These are phyloP conservation scores for Ceratitis capitata DNA, from an alignment of 1,140 invertebrate genomes.

Conservation along the genomic window DNA sequence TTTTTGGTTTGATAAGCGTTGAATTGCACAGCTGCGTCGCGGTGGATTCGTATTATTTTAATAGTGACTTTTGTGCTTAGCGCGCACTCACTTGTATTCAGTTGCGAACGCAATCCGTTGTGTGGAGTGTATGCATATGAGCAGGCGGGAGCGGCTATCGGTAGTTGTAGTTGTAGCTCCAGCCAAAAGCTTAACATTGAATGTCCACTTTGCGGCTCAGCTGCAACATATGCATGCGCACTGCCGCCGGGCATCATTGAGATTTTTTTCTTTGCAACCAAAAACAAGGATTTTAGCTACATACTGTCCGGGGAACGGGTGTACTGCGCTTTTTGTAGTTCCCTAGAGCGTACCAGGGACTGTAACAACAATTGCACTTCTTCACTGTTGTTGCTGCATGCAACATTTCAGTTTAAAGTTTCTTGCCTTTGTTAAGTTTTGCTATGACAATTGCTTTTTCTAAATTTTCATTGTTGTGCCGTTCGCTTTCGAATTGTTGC, in stretches of 20 bases:
- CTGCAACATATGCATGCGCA: not conserved
- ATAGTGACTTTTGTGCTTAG: not conserved
- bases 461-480: not conserved
- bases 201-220: not conserved
- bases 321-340: not conserved
- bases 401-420: too few species aligned
- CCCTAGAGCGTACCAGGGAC: not conserved
- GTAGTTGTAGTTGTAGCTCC: not conserved
- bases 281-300: not conserved
- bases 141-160: not conserved
- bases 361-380: too few species aligned
- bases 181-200: not conserved
- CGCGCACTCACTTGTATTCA: not conserved
- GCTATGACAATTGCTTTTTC: not conserved
- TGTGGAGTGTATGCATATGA: not conserved
- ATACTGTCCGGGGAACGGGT: not conserved
- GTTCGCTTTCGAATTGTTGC: not conserved
- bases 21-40: not conserved
- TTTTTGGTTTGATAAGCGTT: conserved; percentile 10
- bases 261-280: not conserved
- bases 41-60: not conserved
- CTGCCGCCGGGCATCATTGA: not conserved
- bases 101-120: not conserved
- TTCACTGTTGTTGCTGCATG: not conserved
- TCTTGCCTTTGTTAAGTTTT: not conserved